Base-by-base conservation (phyloP, 2,888 invertebrate species). In the Cremastinae sp. region DNA sequence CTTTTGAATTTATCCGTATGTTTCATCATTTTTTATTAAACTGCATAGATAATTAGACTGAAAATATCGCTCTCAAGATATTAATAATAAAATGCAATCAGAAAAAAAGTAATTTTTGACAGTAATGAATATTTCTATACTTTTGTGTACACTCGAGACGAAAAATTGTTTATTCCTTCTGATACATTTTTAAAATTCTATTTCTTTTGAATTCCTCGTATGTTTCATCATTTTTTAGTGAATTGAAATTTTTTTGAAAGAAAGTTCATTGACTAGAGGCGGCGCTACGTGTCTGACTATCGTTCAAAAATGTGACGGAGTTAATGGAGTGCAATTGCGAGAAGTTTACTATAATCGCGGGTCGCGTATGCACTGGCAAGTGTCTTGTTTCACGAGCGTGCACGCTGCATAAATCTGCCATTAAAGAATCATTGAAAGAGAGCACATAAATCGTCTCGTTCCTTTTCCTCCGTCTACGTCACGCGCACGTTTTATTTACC, bases 401-500 rank as follows among this genome's bases (percentile, higher is more conserved):
- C 16, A 43, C 9, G 39, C 79, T 77, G 75, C 80, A 80, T 79
- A 76, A 83, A 81, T 79, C 79, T 73, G 70, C 78, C 80, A 81
- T 82, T 83, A 83, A 78, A 70, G 66, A 80, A 83, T 83, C 82
- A 83, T 68, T 78, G 79, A 77, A 73, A 74, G 75, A 75, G 80
- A 82, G 78, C 74, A 71, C 66, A 47, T 62, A 79, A 80, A 77
- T 74, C 74, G 53, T 74, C 43, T 47, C 72, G 41, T 41, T 62
- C 74, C 39, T 61, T 43, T 59, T 39, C 53, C 39, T 8, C 8
- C 28, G 59, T 16, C 10, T 68, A 53, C 56, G 37, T 68, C 55
- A 35, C 20, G 53, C 65, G 14, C 45, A 51, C 55, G 39, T 69
- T 56, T 5, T 49, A 45, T 35, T 39, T 28, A 8, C 45, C 8